Conservation (phyloP, 2,888 invertebrate species). For the Himalopsyche tibetana region DNA sequence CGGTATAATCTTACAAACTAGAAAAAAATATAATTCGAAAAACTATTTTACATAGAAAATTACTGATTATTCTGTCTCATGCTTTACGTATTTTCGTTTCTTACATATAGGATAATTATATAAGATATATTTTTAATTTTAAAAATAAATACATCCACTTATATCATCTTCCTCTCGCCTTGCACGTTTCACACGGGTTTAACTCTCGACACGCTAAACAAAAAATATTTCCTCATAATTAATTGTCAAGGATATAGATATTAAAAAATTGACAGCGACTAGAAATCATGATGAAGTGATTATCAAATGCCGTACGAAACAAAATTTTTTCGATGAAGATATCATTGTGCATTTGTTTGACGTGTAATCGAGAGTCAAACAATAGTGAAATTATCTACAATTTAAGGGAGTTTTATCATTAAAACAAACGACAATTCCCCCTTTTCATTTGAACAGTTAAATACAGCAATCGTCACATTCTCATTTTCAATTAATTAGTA, state of each 20-base stretch:
- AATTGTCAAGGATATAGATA: too few species aligned
- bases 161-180: not conserved
- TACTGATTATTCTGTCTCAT: conserved; percentile 63
- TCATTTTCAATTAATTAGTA: not conserved
- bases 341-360: not conserved
- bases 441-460: not conserved
- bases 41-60: conserved; percentile 63
- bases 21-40: conserved; percentile 56
- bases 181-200: not conserved
- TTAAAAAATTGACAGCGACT: too few species aligned
- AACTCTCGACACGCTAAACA: not conserved
- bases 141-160: conserved; percentile 45
- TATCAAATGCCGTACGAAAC: too few species aligned
- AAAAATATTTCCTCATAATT: not conserved
- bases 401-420: not conserved
- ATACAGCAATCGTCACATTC: conserved; percentile 11
- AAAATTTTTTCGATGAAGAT: too few species aligned
- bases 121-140: conserved; percentile 42
- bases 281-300: too few species aligned
- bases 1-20: conserved; percentile 39
- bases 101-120: conserved; percentile 48
- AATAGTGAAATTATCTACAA: conserved; percentile 2
- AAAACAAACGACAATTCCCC: not conserved
- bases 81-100: conserved; percentile 65
- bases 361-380: conserved; percentile 18